Evolutionary conservation across 2,888 invertebrate species (phyloP).

Genomic region (Melipona beecheii): DNA sequence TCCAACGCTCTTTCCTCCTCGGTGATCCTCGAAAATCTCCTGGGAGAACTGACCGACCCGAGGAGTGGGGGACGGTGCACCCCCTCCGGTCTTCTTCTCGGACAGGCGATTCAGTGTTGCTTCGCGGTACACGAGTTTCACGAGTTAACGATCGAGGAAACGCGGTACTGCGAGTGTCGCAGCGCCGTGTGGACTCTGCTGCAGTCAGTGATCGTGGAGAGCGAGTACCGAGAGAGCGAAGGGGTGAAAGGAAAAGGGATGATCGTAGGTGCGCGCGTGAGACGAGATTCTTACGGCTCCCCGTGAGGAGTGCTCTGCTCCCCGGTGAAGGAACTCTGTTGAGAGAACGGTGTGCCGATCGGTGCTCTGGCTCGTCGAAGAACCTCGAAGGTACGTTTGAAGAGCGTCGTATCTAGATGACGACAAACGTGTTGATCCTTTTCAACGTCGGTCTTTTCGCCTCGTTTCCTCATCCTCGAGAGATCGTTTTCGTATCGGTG

Average conservation of each 20-base stretch:
- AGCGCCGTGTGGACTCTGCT: slow-evolving; percentile 54
- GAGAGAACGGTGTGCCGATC: slow-evolving; percentile 8
- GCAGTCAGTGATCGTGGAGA: slow-evolving; percentile 54
- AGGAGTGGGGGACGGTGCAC: not conserved
- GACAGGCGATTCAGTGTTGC: slow-evolving; percentile 33
- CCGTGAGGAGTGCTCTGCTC: slow-evolving; percentile 19
- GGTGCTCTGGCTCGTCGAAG: not conserved
- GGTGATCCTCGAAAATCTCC: slow-evolving; percentile 30
- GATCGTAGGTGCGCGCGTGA: slow-evolving; percentile 46
- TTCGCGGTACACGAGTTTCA: slow-evolving; percentile 43
- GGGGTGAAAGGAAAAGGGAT: slow-evolving; percentile 43
- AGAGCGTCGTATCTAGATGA: slow-evolving; percentile 2
- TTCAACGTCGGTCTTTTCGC: not conserved
- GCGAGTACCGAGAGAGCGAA: slow-evolving; percentile 30
- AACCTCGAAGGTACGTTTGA: slow-evolving; percentile 52
- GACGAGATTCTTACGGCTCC: slow-evolving; percentile 9
- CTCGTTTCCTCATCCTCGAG: too few species aligned
- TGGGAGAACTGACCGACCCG: not conserved
- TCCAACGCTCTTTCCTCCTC: slow-evolving; percentile 26
- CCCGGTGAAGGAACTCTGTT: slow-evolving; percentile 32
- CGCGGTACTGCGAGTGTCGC: slow-evolving; percentile 61
- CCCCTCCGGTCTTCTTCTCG: slow-evolving; percentile 21
- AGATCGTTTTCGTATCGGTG: not conserved
- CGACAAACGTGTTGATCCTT: slow-evolving; percentile 22
- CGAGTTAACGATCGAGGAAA: slow-evolving; percentile 62